Base-by-base conservation (phyloP, 2,888 invertebrate genomes). In the Aplocera efformata region DNA sequence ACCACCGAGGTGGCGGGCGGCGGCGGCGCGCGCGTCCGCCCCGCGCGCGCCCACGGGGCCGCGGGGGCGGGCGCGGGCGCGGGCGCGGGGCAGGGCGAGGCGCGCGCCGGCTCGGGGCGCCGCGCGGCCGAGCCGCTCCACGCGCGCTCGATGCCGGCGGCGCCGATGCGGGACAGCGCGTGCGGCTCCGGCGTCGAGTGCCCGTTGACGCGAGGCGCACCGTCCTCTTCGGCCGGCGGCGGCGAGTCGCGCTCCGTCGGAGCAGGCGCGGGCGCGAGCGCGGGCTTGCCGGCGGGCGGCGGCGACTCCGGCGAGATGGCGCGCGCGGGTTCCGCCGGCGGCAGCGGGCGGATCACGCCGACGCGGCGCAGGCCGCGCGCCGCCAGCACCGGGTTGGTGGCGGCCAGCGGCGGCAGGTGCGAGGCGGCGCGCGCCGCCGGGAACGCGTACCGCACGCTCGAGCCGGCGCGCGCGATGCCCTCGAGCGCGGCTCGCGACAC, bases 1-100 rank as follows among this genome's bases (percentile, higher is more conserved):
- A 96, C 94, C 85, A 96, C 92, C 56, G 94, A 93, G 58, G 92
- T 93, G 67, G 90, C 86, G 55, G 91, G 86, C 46, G 79, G 67
- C 33, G 73, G 60, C 69, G 22, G 59, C 60, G 52, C 58, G 37
- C 40, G 40, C 27, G 34, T 39, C 59, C 58, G 57, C 56, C 57
- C 51, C 55, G 60, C 53, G 51, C 23, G 10, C 10, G 10, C 13
- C 54, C 64, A 42, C 50, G 45, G 6, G 42, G 53, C 45, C 46
- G 55, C 32, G 30, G 49, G 34, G 56, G 6, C 7, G 27, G 35
- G 13, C 10, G n/a, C 20, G 10, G 58, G 25, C 29, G 50, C 40
- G 54, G 46, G 26, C 42, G 35, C 52, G 23, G 38, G 42, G n/a
- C n/a, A n/a, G n/a, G n/a, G n/a, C n/a, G n/a, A n/a, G n/a, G n/a